A percentile compares a stretch with the other conserved stretches of the same genome.
phyloP scores from a whole-genome alignment of 2,113 vertebrate genomes.

The Bostrychus sinensis region DNA sequence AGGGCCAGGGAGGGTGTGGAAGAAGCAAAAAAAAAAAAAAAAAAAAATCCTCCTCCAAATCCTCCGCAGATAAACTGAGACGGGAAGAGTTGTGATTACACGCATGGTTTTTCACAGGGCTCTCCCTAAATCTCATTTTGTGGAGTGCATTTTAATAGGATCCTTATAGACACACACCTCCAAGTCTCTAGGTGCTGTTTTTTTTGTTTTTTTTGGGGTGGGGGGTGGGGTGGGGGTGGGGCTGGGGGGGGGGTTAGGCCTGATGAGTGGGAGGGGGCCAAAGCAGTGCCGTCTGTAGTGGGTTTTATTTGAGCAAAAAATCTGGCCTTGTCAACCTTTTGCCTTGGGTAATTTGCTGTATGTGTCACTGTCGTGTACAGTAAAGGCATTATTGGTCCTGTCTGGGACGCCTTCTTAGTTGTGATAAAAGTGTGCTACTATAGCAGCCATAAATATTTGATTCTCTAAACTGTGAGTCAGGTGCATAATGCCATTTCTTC shows the following conservation, averaged over 20 bases:
- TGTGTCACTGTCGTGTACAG: slow-evolving; percentile 75
- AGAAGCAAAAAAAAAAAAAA: slow-evolving; percentile 19
- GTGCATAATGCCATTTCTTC: too few relatives aligned
- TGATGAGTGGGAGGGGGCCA: too few relatives aligned
- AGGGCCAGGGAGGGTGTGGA: slow-evolving; percentile 48
- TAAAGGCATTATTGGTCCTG: too few relatives aligned
- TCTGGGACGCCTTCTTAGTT: too few relatives aligned
- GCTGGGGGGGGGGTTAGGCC: not conserved
- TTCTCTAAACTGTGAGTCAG: too few relatives aligned
- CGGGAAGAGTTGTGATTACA: slow-evolving; percentile 80
- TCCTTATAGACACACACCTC: slow-evolving; percentile 52
- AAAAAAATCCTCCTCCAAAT: slow-evolving; percentile 72
- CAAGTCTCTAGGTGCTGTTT: slow-evolving; percentile 52
- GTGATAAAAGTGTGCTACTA: too few relatives aligned
- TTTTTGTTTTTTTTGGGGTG: slow-evolving; percentile 21
- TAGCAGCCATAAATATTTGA: too few relatives aligned
- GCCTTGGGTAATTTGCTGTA: slow-evolving; percentile 62
- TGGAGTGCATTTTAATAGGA: slow-evolving; percentile 81
- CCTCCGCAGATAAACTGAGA: slow-evolving; percentile 77
- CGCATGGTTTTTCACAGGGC: slow-evolving; percentile 79
- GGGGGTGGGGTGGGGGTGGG: slow-evolving; percentile 27
- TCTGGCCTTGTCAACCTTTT: slow-evolving; percentile 56
- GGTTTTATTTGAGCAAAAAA: slow-evolving; percentile 33
- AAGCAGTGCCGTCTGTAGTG: slow-evolving; percentile 35
- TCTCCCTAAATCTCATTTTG: slow-evolving; percentile 80